Evolutionary conservation across 2,113 vertebrate genomes (phyloP), one percentile per base, ranked within the genome.

Genomic region (Corydoras maculifer): DNA sequence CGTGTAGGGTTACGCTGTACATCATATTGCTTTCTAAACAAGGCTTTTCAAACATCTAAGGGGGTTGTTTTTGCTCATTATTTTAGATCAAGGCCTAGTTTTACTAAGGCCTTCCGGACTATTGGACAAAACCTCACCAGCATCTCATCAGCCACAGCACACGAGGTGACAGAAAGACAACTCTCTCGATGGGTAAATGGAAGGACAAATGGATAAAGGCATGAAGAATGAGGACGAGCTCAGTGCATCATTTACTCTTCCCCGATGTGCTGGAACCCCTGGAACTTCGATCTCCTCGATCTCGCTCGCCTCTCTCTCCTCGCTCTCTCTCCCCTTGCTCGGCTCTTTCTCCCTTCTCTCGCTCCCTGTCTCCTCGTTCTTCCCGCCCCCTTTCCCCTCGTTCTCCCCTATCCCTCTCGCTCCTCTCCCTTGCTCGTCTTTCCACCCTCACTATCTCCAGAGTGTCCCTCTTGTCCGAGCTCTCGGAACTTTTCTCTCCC

Each of bases 221-320:
- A 65, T 75, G 62, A 77, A 72, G 63, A 71, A 68, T 61, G 18
- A 31, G 58, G 57, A 74, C 55, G 62, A 72, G 75, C 50, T 30
- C 62, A 12, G 50, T 65, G 32, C 15, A 72, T 90, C 86, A 90
- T 88, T 90, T 90, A 84, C 87, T 90, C 74, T 82, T 87, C 62
- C 88, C 87, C 65, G 89, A 90, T 29, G 88, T 88, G 83, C 89
- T 90, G 79, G 89, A 89, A 57, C 86, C 88, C 67, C 89, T 88
- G 80, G 89, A 90, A 68, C 86, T 87, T 72, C 84, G 86, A 0
- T 87, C 89, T 62, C 86, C 88, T 53, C 12, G 69, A 82, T 83
- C 18, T 88, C 86, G 48, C 84, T 50, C 78, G 86, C 30, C 32
- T 65, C 29, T 66, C 58, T 72, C 83, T 87, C 79, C 87, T 86